Percentiles rank a stretch among this genome's conserved stretches.
Evolutionary conservation across 2,888 invertebrate species (phyloP).

Genomic region (Hesperia comma): DNA sequence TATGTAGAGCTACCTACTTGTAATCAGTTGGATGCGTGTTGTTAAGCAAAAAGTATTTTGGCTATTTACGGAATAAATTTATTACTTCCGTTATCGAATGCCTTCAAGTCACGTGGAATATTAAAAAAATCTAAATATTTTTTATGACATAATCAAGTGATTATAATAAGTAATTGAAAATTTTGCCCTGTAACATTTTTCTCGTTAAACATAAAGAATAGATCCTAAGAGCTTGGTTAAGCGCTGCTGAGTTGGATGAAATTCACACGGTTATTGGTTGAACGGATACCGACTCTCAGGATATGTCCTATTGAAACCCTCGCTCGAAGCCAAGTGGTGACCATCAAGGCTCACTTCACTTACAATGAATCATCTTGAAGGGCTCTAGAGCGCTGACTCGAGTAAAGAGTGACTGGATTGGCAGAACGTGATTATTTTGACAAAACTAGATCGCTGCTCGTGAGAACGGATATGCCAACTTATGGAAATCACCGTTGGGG

Average conservation of each 20-base stretch:
- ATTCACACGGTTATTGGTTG: conserved; percentile 60
- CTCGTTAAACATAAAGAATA: too few relatives aligned
- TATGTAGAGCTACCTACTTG: too few relatives aligned
- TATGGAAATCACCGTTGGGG: conserved; percentile 35
- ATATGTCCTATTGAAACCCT: conserved; percentile 51
- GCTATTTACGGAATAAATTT: too few relatives aligned
- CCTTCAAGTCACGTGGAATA: too few relatives aligned
- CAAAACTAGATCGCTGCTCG: conserved; percentile 52
- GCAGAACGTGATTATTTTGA: conserved; percentile 69
- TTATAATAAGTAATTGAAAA: too few relatives aligned
- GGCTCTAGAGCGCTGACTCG: conserved; percentile 50
- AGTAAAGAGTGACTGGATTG: conserved; percentile 57
- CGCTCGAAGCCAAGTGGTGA: conserved; percentile 45
- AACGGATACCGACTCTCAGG: conserved; percentile 63
- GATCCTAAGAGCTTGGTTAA: neutral
- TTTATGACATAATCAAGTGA: too few relatives aligned
- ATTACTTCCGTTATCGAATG: too few relatives aligned
- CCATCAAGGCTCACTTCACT: conserved; percentile 42
- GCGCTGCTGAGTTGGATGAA: conserved; percentile 12
- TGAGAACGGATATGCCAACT: conserved; percentile 69
- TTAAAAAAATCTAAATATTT: too few relatives aligned
- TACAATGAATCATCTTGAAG: conserved; percentile 35
- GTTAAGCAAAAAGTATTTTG: too few relatives aligned
- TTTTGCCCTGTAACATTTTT: too few relatives aligned
- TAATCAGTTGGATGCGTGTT: too few relatives aligned